Evolutionary conservation across 2,113 vertebrate genomes (phyloP).

Genomic region (Indicator maculatus): DNA sequence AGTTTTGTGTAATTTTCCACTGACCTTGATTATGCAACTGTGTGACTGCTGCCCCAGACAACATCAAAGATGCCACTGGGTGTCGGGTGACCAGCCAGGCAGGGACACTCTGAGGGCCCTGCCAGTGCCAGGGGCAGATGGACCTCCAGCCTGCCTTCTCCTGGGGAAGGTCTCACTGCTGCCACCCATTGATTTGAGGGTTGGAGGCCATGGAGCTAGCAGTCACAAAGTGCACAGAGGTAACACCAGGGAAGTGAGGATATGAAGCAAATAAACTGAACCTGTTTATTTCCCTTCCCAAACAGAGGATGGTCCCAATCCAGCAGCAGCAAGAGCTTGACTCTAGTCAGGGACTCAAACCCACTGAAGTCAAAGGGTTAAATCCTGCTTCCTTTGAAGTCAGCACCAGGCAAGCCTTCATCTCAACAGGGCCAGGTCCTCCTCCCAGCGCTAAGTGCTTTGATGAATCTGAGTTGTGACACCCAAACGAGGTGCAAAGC

Average conservation of each 20-base stretch:
- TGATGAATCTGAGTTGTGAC: neutral
- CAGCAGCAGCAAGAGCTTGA: neutral
- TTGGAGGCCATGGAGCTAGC: neutral
- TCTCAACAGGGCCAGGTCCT: neutral
- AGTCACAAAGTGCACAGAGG: neutral
- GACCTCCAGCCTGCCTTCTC: neutral
- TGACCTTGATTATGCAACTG: constrained; percentile 67
- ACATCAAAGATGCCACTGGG: constrained; percentile 53
- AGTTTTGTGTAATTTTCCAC: constrained; percentile 74
- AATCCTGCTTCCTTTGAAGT: constrained; percentile 24
- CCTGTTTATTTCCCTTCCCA: neutral
- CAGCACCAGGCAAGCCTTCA: neutral
- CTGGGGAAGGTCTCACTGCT: neutral
- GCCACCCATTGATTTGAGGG: rapidly evolving
- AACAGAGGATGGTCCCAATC: neutral
- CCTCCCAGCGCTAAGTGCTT: neutral
- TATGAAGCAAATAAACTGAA: neutral
- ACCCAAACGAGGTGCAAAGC: constrained; percentile 19
- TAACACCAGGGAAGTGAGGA: neutral
- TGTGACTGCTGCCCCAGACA: constrained; percentile 24
- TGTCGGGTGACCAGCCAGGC: constrained; percentile 8
- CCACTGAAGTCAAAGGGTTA: neutral
- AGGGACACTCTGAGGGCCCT: neutral
- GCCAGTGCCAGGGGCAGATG: neutral
- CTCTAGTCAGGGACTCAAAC: neutral